A percentile compares a stretch with the other conserved stretches of the same genome.
Conservation (phyloP, 1,140 invertebrate species). For the Papilio dardanus region DNA sequence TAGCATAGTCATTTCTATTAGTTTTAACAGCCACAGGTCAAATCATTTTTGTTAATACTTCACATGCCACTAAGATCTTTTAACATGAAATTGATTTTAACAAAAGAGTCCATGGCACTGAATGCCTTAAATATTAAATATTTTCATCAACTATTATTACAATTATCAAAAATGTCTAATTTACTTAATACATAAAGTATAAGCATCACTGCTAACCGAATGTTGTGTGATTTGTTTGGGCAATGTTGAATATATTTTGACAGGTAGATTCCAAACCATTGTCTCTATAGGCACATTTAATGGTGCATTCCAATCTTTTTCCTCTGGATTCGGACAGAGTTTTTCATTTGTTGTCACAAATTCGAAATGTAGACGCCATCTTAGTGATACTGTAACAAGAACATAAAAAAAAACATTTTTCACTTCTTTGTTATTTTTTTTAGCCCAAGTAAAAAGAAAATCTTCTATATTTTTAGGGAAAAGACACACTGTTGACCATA, state of each 20-base stretch:
- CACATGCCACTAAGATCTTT: not conserved
- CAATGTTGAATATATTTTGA: constrained; percentile 95
- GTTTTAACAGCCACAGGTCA: not conserved
- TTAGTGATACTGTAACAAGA: constrained; percentile 88
- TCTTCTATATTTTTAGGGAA: no score
- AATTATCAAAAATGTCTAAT: constrained; percentile 5
- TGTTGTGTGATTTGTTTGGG: constrained; percentile 89
- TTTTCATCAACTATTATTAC: not conserved
- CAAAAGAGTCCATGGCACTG: no score
- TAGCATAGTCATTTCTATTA: not conserved
- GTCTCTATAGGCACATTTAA: constrained; percentile 95
- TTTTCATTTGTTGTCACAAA: constrained; percentile 92
- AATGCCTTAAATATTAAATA: not conserved
- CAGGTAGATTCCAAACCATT: constrained; percentile 98
- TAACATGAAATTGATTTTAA: no score
- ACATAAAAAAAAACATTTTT: constrained; percentile 30
- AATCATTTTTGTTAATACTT: not conserved
- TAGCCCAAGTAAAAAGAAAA: no score
- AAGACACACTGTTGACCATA: no score
- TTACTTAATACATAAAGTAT: constrained; percentile 77
- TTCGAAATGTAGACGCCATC: constrained; percentile 98
- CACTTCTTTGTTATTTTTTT: constrained; percentile 13
- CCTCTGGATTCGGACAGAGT: constrained; percentile 74
- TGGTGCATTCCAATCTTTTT: constrained; percentile 91
- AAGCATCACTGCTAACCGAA: constrained; percentile 75